Conservation (phyloP, 2,797 vertebrate species). For the Hemitrygon akajei region DNA sequence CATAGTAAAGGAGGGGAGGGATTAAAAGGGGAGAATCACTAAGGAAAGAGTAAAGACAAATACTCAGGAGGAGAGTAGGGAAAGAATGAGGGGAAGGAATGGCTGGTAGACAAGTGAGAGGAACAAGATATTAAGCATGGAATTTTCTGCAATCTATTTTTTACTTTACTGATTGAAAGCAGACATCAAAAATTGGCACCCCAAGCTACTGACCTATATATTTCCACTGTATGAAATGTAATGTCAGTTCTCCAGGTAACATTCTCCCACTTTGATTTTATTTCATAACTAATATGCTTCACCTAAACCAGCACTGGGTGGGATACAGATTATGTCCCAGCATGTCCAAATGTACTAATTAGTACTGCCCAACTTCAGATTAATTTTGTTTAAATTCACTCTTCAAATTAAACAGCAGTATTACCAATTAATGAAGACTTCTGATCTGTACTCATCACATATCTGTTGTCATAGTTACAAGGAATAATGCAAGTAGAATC, state of each 20-base stretch:
- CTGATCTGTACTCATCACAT: background rate
- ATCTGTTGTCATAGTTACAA: background rate
- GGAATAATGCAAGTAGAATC: background rate
- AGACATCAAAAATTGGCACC: background rate
- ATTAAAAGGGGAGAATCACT: too few species aligned
- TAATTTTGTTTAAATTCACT: background rate
- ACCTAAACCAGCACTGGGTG: background rate
- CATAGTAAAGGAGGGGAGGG: too few species aligned
- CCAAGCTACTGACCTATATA: slow-evolving; percentile 10
- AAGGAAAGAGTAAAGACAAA: too few species aligned
- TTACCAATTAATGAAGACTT: background rate
- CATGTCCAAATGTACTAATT: background rate
- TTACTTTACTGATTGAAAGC: slow-evolving; percentile 24
- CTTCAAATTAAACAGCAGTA: background rate
- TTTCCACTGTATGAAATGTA: background rate
- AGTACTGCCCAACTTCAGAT: background rate
- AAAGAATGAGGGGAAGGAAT: too few species aligned
- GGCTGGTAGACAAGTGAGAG: too few species aligned
- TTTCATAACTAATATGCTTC: background rate
- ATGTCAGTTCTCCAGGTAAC: background rate
- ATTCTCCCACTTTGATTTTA: background rate
- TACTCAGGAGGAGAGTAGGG: too few species aligned
- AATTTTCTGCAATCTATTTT: background rate
- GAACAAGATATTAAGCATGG: background rate
- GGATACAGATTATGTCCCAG: background rate